These are phyloP conservation scores for Drosophila tripunctata DNA, from an alignment of 2,888 invertebrate genomes.

Conservation along the genomic window DNA sequence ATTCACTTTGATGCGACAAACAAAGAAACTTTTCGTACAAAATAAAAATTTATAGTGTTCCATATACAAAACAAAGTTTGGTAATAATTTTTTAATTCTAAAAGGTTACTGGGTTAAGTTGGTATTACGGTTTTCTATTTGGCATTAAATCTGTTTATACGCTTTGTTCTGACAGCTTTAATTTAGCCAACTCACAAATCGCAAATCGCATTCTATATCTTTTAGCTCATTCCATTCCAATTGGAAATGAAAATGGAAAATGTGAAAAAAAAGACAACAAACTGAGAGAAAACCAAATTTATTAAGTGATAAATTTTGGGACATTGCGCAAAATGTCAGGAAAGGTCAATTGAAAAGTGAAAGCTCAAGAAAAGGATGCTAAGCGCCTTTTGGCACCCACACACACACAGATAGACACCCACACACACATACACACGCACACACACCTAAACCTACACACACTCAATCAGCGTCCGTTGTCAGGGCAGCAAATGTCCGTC, in stretches of 20 bases:
- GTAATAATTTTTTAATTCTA: not conserved
- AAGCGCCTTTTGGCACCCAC: constrained; percentile 66
- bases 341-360: constrained; percentile 77
- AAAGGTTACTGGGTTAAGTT: too few species aligned
- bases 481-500: constrained; percentile 48
- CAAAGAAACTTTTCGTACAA: constrained; percentile 11
- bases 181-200: constrained; percentile 51
- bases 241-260: constrained; percentile 49
- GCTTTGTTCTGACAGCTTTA: constrained; percentile 36
- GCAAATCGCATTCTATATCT: constrained; percentile 43
- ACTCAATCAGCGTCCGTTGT: constrained; percentile 60
- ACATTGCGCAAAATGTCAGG: constrained; percentile 68
- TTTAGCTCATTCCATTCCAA: constrained; percentile 49
- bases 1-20: not conserved
- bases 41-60: constrained; percentile 7
- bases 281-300: constrained; percentile 47
- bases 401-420: constrained; percentile 3
- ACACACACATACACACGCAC: constrained; percentile 3
- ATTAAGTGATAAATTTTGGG: constrained; percentile 75
- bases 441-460: constrained; percentile 14
- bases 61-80: not conserved
- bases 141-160: not conserved
- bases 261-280: constrained; percentile 19
- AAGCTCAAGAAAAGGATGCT: constrained; percentile 70
- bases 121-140: too few species aligned